Base-by-base conservation (phyloP, 2,888 invertebrate genomes). In the Tanypteryx hageni region DNA sequence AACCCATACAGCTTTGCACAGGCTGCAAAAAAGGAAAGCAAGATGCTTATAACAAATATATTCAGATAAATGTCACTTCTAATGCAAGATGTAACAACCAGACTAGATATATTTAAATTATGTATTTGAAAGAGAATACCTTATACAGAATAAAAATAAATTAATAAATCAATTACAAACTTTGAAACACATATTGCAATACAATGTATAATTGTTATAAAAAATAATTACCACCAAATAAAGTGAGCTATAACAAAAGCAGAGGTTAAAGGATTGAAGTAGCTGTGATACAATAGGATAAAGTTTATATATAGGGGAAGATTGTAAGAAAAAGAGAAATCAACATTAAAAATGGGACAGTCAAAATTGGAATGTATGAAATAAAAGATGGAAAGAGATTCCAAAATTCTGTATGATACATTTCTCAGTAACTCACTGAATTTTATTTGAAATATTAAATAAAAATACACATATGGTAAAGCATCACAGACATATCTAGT, bases 1-100 rank as follows among this genome's bases (percentile, higher is more conserved):
- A 97, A 99, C 0, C 98, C 99, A 95, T 99, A 99, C 93, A 99
- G 96, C 95, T 99, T 99, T 9, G 99, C 99, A 94, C 98, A 99
- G 0, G 99, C 99, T 99, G 94, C 85, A 95, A 92, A 93, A 93
- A 22, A 86, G 91, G 92, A 81, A 92, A 85, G 68, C 11, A 76
- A 44, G 44, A 44, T 44, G 44, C 44, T 44, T 5, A 44, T 5
- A 44, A 44, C 44, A 83, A 44, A 82, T 16, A 82, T 11, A 82
- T 31, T 31, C 22, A 31, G 14, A 2, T 16, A 18, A 18, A 14
- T 4, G 14, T 64, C n/a, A 0, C 27, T 7, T n/a, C 27, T 7
- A 14, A 76, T 27, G 11, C n/a, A 44, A 44, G 44, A 5, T 44
- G 44, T 44, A 44, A 44, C 44, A 9, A 82, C 44, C n/a, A 91